phyloP scores from a whole-genome alignment of 2,888 invertebrate genomes.

The Pterobdella sp. region DNA sequence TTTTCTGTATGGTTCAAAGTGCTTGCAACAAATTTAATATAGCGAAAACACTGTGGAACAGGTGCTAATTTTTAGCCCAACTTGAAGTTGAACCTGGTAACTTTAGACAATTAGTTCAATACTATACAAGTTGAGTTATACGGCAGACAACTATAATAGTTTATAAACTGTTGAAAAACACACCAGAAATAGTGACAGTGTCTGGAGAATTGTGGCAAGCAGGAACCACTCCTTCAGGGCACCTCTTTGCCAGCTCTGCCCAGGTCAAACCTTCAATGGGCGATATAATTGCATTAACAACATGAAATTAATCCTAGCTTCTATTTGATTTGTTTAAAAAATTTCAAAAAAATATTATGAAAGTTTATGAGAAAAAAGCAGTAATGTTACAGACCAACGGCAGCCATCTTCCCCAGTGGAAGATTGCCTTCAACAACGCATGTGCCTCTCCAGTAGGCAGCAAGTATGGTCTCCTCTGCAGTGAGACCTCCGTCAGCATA shows the following conservation, averaged over 20 bases:
- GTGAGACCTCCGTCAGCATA: constrained; percentile 93
- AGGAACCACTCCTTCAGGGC: constrained; percentile 49
- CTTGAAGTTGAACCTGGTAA: too few species aligned
- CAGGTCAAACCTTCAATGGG: constrained; percentile 46
- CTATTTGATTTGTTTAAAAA: too few species aligned
- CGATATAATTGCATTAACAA: too few species aligned
- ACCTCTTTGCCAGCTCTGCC: constrained; percentile 47
- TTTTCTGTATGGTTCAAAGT: too few species aligned
- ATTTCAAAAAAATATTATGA: neutral
- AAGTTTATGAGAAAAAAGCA: neutral
- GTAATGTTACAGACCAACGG: constrained; percentile 45
- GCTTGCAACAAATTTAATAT: too few species aligned
- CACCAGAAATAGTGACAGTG: constrained; percentile 80
- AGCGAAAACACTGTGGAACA: too few species aligned
- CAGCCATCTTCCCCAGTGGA: constrained; percentile 45
- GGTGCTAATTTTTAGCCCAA: too few species aligned
- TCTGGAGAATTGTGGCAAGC: constrained; percentile 89
- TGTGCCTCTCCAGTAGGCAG: constrained; percentile 75
- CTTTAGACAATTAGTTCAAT: too few species aligned
- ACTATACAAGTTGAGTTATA: neutral
- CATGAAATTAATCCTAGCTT: too few species aligned
- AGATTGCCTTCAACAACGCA: constrained; percentile 48
- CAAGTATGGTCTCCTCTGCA: constrained; percentile 82
- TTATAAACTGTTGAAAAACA: too few species aligned
- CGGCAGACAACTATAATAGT: neutral